Conservation (phyloP, 1,140 invertebrate genomes). For the Diorhabda sublineata region DNA sequence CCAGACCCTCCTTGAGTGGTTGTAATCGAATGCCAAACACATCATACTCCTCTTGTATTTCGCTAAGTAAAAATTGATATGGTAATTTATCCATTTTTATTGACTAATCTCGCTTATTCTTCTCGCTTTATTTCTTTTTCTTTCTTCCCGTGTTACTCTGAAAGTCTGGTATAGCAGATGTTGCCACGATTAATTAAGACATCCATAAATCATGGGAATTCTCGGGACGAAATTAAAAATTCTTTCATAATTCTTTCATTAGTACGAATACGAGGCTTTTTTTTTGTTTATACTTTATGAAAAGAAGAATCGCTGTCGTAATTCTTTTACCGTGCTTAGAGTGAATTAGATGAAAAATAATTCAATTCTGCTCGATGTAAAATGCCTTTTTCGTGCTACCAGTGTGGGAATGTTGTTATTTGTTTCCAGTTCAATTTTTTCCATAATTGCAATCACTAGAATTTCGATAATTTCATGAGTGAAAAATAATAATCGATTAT, state of each 20-base stretch:
- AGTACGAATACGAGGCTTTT: slow-evolving; percentile 30
- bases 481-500: no score
- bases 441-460: no score
- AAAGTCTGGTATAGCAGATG: slow-evolving; percentile 23
- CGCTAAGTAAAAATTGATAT: slow-evolving; percentile 14
- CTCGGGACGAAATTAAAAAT: slow-evolving; percentile 35
- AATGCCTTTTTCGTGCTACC: not conserved
- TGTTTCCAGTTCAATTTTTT: no score
- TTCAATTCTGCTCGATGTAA: not conserved
- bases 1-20: no score
- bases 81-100: slow-evolving; percentile 18
- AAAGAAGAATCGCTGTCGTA: not conserved
- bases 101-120: slow-evolving; percentile 7
- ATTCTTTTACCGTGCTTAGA: slow-evolving; percentile 20
- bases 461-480: no score
- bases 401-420: not conserved
- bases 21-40: not conserved
- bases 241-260: slow-evolving; percentile 36
- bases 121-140: not conserved
- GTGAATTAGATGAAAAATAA: not conserved
- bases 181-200: slow-evolving; percentile 36
- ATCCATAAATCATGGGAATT: slow-evolving; percentile 34
- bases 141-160: not conserved
- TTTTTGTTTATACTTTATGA: slow-evolving; percentile 11
- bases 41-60: not conserved